Base-by-base conservation (phyloP, 2,888 invertebrate genomes). In the Autographa pulchrina region DNA sequence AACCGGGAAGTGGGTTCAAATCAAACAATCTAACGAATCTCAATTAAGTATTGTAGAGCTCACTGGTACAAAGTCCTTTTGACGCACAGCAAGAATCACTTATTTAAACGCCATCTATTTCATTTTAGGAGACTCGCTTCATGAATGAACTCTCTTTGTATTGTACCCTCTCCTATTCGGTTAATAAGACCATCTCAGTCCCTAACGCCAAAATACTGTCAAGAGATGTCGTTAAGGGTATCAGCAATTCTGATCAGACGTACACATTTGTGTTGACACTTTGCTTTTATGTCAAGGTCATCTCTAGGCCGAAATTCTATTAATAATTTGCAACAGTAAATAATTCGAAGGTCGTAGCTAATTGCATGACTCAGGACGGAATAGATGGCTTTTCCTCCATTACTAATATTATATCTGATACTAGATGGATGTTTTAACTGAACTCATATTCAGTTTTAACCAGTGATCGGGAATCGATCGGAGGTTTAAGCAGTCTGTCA, bases 221-320 rank as follows among this genome's bases (percentile, higher is more conserved):
- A 48, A 48, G 5, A 48, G 48, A n/a, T 48, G 48, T 48, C 48
- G 48, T n/a, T 48, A n/a, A 7, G n/a, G 2, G 48, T 48, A 48
- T n/a, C 48, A 25, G 25, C 25, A 25, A 25, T 25, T 25, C 25
- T 7, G 16, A 2, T 7, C 38, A 38, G 2, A n/a, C 48, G 48
- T 43, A 16, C 16, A 16, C 2, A 43, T 16, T 5, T 43, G 14
- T 35, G 6, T 35, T 6, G 14, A 3, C 14, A 43, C 16, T 14
- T 14, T 14, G 43, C 43, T 43, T 43, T 43, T 16, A 16, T 43
- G 43, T 43, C 43, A 43, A 43, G 43, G 43, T 43, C 43, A 6
- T 43, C 16, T n/a, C 48, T 48, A n/a, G 48, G 48, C 48, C n/a
- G 48, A 48, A 48, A 48, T 48, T 48, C 48, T 48, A 48, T 48